These are phyloP conservation scores for Cydia strobilella DNA, from an alignment of 1,140 invertebrate genomes.

Conservation along the genomic window DNA sequence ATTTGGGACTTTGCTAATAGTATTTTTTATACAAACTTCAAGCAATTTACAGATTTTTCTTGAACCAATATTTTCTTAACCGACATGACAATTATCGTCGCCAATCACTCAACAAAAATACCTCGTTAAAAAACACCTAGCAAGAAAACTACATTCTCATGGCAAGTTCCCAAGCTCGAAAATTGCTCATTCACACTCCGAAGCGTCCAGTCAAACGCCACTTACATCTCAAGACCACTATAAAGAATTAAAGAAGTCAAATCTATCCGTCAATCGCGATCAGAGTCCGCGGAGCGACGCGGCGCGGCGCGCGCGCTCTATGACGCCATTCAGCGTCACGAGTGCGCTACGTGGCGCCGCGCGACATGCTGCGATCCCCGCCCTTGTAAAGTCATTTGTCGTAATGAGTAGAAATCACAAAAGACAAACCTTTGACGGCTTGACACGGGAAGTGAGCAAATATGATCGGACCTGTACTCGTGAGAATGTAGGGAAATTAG, in stretches of 20 bases:
- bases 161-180: constrained; percentile 58
- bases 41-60: not conserved
- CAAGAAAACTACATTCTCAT: constrained; percentile 24
- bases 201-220: constrained; percentile 53
- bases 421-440: constrained; percentile 62
- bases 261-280: constrained; percentile 68
- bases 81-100: not conserved
- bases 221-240: constrained; percentile 57
- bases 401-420: constrained; percentile 47
- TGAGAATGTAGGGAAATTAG: constrained; percentile 23
- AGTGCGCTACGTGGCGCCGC: constrained; percentile 55
- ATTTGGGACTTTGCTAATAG: too few relatives aligned
- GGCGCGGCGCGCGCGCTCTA: constrained; percentile 56
- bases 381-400: constrained; percentile 54
- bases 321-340: constrained; percentile 61
- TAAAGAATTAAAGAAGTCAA: constrained; percentile 63
- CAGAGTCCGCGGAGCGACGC: constrained; percentile 50
- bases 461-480: constrained; percentile 44
- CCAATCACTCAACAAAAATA: not conserved
- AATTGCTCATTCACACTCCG: constrained; percentile 75
- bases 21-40: not conserved
- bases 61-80: constrained; percentile 9
- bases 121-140: constrained; percentile 27
- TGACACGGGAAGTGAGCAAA: constrained; percentile 72
- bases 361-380: constrained; percentile 50